These are phyloP conservation scores for Triops longicaudatus DNA, from an alignment of 1,140 invertebrate genomes.

Conservation along the genomic window DNA sequence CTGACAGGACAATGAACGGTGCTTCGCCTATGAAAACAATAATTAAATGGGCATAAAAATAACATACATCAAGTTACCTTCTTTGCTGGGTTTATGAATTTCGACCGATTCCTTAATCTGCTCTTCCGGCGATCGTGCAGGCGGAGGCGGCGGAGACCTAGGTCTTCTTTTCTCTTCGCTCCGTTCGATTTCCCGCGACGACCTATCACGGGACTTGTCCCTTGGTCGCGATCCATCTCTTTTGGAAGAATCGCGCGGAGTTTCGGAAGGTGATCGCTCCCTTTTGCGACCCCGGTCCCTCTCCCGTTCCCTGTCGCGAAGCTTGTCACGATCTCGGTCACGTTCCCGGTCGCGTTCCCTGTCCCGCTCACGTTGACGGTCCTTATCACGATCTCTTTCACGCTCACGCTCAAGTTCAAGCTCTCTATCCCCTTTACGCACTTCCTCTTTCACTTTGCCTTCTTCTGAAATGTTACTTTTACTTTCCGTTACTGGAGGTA, in stretches of 20 bases:
- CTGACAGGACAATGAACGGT: constrained; percentile 36
- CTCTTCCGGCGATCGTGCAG: constrained; percentile 38
- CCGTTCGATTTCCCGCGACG: constrained; percentile 16
- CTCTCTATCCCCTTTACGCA: constrained; percentile 35
- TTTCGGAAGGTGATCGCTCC: constrained; percentile 26
- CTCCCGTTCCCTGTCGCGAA: constrained; percentile 36
- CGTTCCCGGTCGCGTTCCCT: constrained; percentile 40
- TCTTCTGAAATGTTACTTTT: constrained; percentile 33
- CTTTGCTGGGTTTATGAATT: neutral
- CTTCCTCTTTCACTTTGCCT: constrained; percentile 35
- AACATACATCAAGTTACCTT: constrained; percentile 12
- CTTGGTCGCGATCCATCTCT: constrained; percentile 19
- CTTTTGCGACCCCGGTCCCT: constrained; percentile 16
- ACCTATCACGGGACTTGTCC: constrained; percentile 28
- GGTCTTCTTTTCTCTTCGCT: constrained; percentile 21
- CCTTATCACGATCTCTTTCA: constrained; percentile 44
- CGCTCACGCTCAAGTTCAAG: constrained; percentile 40
- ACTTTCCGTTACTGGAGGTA: constrained; percentile 23
- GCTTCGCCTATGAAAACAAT: neutral
- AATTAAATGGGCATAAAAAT: neutral
- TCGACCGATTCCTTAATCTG: constrained; percentile 32
- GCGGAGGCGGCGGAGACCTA: constrained; percentile 31
- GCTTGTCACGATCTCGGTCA: constrained; percentile 38
- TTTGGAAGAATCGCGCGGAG: neutral
- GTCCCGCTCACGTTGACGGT: constrained; percentile 37